Evolutionary conservation across 2,797 vertebrate species (phyloP).

Genomic region (Pseudopleuronectes americanus): DNA sequence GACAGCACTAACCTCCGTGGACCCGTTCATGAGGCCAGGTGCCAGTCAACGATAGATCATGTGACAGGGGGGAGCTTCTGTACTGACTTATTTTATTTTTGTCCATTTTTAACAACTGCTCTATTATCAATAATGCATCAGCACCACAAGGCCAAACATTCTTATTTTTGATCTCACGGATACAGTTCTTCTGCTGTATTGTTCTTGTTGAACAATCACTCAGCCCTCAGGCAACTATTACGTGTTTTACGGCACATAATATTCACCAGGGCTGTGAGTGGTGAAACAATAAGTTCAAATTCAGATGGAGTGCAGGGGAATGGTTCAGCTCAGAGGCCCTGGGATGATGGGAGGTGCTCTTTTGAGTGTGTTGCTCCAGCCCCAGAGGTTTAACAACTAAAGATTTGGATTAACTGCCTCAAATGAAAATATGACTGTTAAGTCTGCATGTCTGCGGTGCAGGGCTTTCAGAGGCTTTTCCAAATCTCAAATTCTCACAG

Average conservation of each 20-base stretch:
- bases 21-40: conserved; percentile 26
- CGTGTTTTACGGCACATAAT: not conserved
- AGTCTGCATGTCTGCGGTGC: conserved; percentile 42
- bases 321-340: conserved; percentile 21
- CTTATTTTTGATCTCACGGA: not conserved
- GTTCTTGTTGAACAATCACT: not conserved
- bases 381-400: conserved; percentile 59
- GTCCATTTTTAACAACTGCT: conserved; percentile 18
- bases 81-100: conserved; percentile 21
- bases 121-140: conserved; percentile 45
- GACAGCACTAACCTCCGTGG: conserved; percentile 47
- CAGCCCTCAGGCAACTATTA: not conserved
- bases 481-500: conserved; percentile 53
- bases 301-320: conserved; percentile 2
- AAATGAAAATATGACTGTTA: conserved; percentile 63
- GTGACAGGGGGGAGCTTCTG: conserved; percentile 4
- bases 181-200: not conserved
- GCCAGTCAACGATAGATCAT: conserved; percentile 36
- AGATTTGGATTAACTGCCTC: conserved; percentile 65
- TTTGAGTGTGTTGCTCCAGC: conserved; percentile 41
- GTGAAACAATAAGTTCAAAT: conserved; percentile 9
- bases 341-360: conserved; percentile 30
- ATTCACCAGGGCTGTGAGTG: not conserved
- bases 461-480: conserved; percentile 46
- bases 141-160: conserved; percentile 24